phyloP scores from a whole-genome alignment of 2,888 invertebrate genomes.

The Cacoxenus indagator region DNA sequence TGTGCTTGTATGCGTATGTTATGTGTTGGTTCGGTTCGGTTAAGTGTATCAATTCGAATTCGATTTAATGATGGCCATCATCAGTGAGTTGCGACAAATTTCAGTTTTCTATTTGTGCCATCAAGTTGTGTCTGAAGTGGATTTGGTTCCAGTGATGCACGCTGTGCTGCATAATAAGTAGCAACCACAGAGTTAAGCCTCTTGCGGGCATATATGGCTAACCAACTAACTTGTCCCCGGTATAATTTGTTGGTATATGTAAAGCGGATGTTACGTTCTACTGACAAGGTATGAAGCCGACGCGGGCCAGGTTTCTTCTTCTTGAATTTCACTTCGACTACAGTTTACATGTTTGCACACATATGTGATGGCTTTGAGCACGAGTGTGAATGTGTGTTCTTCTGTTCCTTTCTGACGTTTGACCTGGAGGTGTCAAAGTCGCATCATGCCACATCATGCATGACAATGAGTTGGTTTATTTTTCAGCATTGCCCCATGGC shows the following conservation, averaged over 20 bases:
- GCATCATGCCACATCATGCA: conserved; percentile 59
- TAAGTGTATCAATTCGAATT: conserved; percentile 63
- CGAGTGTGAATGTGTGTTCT: conserved; percentile 28
- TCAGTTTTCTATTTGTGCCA: conserved; percentile 34
- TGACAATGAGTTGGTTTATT: conserved; percentile 48
- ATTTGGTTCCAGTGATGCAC: not conserved
- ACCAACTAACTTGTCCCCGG: not conserved
- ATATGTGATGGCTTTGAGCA: conserved; percentile 27
- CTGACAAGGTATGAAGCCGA: conserved; percentile 43
- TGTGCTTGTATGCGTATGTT: not conserved
- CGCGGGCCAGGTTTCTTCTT: conserved; percentile 53
- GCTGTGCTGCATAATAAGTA: conserved; percentile 12
- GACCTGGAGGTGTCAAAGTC: conserved; percentile 60
- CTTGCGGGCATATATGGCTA: not conserved
- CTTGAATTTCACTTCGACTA: not conserved
- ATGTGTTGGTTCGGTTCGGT: no score
- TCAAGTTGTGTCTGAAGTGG: conserved; percentile 19
- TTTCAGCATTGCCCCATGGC: not conserved
- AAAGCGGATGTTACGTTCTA: conserved; percentile 53
- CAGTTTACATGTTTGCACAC: not conserved
- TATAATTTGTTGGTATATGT: not conserved
- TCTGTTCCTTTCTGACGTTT: conserved; percentile 35
- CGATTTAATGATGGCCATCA: conserved; percentile 55
- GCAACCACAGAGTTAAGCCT: not conserved
- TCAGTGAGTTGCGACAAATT: conserved; percentile 47